Evolutionary conservation across 2,888 invertebrate species (phyloP).

Genomic region (Phymatocera aterrima): DNA sequence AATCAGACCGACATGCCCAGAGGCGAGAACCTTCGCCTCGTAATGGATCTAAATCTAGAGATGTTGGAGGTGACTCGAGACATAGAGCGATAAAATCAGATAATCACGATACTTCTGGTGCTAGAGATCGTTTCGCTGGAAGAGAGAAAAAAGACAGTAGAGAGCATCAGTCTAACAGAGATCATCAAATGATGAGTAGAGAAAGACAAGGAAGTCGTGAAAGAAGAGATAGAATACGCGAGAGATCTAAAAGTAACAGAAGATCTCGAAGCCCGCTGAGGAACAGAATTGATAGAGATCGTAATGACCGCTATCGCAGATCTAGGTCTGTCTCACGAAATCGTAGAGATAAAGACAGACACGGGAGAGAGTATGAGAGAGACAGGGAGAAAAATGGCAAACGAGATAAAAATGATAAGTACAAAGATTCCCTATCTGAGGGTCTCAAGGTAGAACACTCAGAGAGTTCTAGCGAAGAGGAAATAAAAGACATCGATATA

Average conservation of each 20-base stretch:
- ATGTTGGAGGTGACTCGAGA: constrained; percentile 54
- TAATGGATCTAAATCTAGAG: constrained; percentile 61
- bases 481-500: constrained; percentile 83
- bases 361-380: constrained; percentile 71
- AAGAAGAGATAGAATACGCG: constrained; percentile 66
- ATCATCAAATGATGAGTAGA: constrained; percentile 70
- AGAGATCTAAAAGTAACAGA: constrained; percentile 67
- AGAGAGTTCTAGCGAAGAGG: constrained; percentile 84
- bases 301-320: constrained; percentile 66
- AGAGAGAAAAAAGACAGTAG: constrained; percentile 60
- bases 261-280: constrained; percentile 70
- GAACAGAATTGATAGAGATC: constrained; percentile 64
- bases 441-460: constrained; percentile 82
- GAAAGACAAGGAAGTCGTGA: constrained; percentile 70
- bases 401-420: constrained; percentile 77
- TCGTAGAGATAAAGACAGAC: constrained; percentile 63
- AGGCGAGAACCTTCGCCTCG: constrained; percentile 53
- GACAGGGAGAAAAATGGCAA: constrained; percentile 72
- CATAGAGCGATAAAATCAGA: constrained; percentile 50
- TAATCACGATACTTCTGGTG: constrained; percentile 53
- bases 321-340: constrained; percentile 65
- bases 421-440: constrained; percentile 86
- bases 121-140: constrained; percentile 51
- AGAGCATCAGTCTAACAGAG: constrained; percentile 59
- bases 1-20: constrained; percentile 59